phyloP scores from a whole-genome alignment of 2,888 invertebrate genomes.

The Ormyrus nitidulus region DNA sequence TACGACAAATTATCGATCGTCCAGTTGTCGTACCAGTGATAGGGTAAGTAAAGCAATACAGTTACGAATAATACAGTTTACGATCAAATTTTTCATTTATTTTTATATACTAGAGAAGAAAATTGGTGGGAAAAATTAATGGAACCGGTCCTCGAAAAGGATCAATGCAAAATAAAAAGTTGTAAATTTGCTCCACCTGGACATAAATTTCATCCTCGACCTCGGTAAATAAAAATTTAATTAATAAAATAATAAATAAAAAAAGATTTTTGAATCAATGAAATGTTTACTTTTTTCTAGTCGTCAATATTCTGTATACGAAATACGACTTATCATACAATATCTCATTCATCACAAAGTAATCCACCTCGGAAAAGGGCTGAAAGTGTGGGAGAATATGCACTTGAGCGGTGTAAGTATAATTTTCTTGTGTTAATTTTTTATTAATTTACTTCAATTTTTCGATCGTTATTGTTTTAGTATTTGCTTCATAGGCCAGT shows the following conservation, averaged over 20 bases:
- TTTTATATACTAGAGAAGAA: not conserved
- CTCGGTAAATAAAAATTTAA: conserved; percentile 9
- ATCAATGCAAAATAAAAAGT: not conserved
- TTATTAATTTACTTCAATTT: not conserved
- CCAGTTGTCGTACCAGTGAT: not conserved
- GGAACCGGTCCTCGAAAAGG: not conserved
- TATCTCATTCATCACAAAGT: conserved; percentile 21
- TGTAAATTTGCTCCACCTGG: conserved; percentile 8
- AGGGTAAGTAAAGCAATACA: not conserved
- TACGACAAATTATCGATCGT: no score
- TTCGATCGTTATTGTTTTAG: not conserved
- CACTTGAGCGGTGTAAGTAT: conserved; percentile 26
- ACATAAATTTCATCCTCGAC: not conserved
- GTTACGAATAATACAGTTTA: not conserved
- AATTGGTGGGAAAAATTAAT: conserved; percentile 31
- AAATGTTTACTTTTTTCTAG: not conserved
- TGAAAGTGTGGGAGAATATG: conserved; percentile 10
- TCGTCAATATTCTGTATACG: not conserved
- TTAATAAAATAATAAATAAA: not conserved
- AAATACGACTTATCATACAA: conserved; percentile 31
- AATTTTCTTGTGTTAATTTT: no score
- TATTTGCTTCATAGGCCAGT: conserved; percentile 21
- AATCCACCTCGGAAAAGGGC: conserved; percentile 9
- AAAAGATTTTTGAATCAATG: no score
- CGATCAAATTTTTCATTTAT: not conserved